Evolutionary conservation across 2,797 vertebrate species (phyloP).

Genomic region (Ceryle rudis): DNA sequence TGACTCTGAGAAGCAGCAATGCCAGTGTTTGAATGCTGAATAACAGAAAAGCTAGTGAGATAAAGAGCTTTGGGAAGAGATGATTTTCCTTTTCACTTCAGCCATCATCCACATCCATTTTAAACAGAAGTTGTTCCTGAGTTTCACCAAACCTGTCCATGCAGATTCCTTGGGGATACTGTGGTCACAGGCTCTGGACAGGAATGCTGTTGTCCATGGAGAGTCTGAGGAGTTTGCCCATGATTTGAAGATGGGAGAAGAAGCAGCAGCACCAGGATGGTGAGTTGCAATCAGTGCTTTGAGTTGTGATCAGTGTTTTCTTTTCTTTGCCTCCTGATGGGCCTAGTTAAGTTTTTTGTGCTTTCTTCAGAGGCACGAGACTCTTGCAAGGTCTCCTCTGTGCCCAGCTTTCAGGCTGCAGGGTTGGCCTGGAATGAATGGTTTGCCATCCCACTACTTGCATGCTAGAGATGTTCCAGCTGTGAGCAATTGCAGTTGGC

Average conservation of each 20-base stretch:
- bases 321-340: neutral
- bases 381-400: neutral
- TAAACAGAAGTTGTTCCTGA: neutral
- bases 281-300: neutral
- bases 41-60: neutral
- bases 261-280: neutral
- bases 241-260: neutral
- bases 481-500: slow-evolving; percentile 39
- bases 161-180: neutral
- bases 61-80: neutral
- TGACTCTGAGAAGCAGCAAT: neutral
- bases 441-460: neutral
- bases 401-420: neutral
- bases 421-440: neutral
- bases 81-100: neutral
- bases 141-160: neutral
- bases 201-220: neutral
- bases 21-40: neutral
- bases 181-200: neutral
- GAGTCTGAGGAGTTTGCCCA: neutral
- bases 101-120: neutral
- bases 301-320: neutral
- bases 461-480: slow-evolving; percentile 21
- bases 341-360: neutral
- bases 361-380: neutral